Percentiles rank a stretch among this genome's conserved stretches.
phyloP scores from a whole-genome alignment of 2,888 invertebrate species.

The Allygus modestus region DNA sequence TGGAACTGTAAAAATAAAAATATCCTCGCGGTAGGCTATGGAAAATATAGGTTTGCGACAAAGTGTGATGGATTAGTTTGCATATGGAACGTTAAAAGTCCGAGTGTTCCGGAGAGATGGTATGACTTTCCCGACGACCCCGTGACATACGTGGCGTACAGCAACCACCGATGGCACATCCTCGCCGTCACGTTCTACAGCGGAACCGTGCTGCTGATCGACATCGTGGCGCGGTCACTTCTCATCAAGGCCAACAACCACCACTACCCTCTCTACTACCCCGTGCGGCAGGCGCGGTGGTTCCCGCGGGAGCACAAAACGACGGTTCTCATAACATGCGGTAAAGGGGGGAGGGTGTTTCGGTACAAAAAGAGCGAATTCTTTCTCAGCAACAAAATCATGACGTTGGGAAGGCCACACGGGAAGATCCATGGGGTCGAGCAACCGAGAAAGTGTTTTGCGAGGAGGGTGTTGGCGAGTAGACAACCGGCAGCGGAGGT shows the following conservation, averaged over 20 bases:
- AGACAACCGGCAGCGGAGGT: constrained; percentile 74
- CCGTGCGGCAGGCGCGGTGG: constrained; percentile 84
- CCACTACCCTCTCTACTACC: constrained; percentile 76
- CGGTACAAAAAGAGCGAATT: constrained; percentile 45
- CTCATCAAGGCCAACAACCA: constrained; percentile 77
- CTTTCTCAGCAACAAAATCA: constrained; percentile 42
- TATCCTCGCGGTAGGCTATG: constrained; percentile 87
- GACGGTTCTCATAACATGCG: constrained; percentile 64
- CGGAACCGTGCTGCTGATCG: constrained; percentile 84
- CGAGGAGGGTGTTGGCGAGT: constrained; percentile 73
- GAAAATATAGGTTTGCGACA: constrained; percentile 80
- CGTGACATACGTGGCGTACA: constrained; percentile 85
- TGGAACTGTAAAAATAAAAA: constrained; percentile 84
- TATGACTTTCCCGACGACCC: constrained; percentile 80
- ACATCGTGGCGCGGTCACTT: constrained; percentile 79
- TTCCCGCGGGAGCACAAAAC: constrained; percentile 71
- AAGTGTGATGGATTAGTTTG: constrained; percentile 81
- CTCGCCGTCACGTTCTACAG: constrained; percentile 87
- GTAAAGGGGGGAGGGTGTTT: constrained; percentile 65
- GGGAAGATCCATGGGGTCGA: constrained; percentile 40
- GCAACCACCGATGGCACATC: constrained; percentile 82
- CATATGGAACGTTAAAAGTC: constrained; percentile 88
- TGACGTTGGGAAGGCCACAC: constrained; percentile 38
- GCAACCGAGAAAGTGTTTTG: constrained; percentile 69
- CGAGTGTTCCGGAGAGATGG: constrained; percentile 84